Base-by-base conservation (phyloP, 2,888 invertebrate genomes). In the Plagodis dolabraria region DNA sequence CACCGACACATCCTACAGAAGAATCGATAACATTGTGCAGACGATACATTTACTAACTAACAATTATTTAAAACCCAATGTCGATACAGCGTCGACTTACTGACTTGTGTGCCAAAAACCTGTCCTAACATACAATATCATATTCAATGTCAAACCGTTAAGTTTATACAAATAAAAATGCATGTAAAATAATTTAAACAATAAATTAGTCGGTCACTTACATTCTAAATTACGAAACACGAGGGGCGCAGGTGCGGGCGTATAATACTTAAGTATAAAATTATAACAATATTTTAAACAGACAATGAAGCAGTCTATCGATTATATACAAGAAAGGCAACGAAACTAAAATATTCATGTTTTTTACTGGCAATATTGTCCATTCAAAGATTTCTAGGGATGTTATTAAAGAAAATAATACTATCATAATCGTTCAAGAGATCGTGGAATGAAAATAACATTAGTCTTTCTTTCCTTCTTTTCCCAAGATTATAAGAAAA, bases 161-260 rank as follows among this genome's bases (percentile, higher is more conserved):
- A 56, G 40, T 43, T 70, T 71, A 71, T 61, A 66, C 66, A 65
- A 65, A 67, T 68, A 58, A 65, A 66, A 65, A 68, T 70, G 64
- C 64, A 74, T 63, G 66, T 62, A 68, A 74, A 59, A 65, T 63
- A 52, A 60, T 59, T 59, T 75, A 77, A 67, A 78, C 64, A 76
- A 81, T 78, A 79, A 79, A 78, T 78, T 73, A 77, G 51, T 65
- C 47, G 70, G 72, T 79, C 74, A 76, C 85, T 86, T 85, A 85
- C 52, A 69, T 60, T 71, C 74, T 81, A 83, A 63, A 74, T 69
- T 63, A 64, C 53, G 53, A 34, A 47, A 61, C 50, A 60, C 51
- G 47, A 45, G 44, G 44, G 46, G 42, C 44, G 55, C 8, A 46
- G 50, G 63, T 53, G 61, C 64, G 59, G 36, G 49, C 54, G 38